phyloP scores from a whole-genome alignment of 2,797 vertebrate species.

The Ctenopoma kingsleyae region DNA sequence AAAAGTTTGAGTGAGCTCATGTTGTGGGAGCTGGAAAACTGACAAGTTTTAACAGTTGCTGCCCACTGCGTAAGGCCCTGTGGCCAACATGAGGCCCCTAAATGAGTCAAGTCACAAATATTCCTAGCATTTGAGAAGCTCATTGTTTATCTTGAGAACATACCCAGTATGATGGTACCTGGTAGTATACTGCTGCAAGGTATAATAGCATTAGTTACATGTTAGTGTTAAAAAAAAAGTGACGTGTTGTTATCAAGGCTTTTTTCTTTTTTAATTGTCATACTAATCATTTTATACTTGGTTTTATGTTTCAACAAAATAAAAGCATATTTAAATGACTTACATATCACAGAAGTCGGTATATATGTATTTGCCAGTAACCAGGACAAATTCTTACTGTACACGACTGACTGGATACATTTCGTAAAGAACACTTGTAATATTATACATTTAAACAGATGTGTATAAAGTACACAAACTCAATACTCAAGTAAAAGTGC shows the following conservation, averaged over 20 bases:
- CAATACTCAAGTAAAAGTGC: no score
- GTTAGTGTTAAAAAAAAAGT: no score
- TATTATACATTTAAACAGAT: no score
- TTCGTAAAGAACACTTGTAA: no score
- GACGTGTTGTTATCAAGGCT: neutral
- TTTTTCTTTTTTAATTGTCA: neutral
- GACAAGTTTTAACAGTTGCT: constrained; percentile 18
- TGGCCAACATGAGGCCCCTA: constrained; percentile 7
- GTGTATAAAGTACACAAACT: no score
- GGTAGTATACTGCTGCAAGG: no score
- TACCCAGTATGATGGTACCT: no score
- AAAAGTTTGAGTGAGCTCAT: constrained; percentile 37
- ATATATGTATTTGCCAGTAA: neutral
- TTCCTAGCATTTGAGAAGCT: neutral
- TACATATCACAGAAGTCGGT: neutral
- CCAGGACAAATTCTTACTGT: neutral
- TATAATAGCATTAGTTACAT: neutral
- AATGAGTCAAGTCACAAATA: neutral
- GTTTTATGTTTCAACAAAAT: neutral
- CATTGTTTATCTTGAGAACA: neutral
- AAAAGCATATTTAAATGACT: neutral
- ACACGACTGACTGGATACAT: neutral
- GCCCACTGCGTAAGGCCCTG: neutral
- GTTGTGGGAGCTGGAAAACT: constrained; percentile 24
- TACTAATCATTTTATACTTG: neutral